Evolutionary conservation across 2,888 invertebrate genomes (phyloP).

Genomic region (Tolmerus cingulatus): DNA sequence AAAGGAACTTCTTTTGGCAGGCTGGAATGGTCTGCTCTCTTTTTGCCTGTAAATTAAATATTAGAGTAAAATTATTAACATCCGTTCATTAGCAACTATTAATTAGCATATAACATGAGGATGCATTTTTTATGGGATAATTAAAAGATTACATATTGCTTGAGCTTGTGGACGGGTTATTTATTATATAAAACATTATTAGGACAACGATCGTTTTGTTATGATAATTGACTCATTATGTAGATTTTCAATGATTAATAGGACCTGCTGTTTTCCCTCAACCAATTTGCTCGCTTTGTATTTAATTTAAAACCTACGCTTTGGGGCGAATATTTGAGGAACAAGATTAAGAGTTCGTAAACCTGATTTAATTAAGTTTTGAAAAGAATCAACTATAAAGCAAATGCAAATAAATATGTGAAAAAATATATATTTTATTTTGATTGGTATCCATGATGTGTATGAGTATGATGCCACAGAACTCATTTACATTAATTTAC

Average conservation of each 20-base stretch:
- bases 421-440: background rate
- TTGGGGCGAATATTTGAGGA: background rate
- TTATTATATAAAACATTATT: background rate
- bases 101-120: background rate
- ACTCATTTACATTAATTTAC: background rate
- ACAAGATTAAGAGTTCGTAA: background rate
- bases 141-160: background rate
- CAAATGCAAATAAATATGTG: background rate
- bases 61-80: background rate
- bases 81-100: background rate
- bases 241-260: background rate
- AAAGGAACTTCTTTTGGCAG: background rate
- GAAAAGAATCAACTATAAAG: background rate
- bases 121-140: background rate
- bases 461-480: background rate
- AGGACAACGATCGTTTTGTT: background rate
- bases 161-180: background rate
- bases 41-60: background rate
- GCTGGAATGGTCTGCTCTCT: background rate
- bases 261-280: background rate
- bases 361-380: background rate
- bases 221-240: background rate
- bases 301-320: background rate
- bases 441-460: background rate
- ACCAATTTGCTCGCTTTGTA: background rate